Base-by-base conservation (phyloP, 2,797 vertebrate species). In the Tragelaphus oryx region DNA sequence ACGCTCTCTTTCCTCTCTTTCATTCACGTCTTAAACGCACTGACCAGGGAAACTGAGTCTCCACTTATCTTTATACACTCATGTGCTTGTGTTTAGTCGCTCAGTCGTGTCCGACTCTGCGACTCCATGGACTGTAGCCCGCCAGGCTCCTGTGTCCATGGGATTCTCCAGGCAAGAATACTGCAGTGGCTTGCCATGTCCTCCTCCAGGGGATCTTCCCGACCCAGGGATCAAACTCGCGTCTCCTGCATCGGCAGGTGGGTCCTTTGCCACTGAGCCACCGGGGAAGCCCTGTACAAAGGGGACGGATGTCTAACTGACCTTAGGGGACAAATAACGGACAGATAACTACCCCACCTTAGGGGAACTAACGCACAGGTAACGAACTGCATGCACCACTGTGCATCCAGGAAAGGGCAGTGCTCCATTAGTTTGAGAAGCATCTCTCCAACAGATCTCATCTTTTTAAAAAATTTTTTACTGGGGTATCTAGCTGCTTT, bases 161-260 rank as follows among this genome's bases (percentile, higher is more conserved):
- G 68, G 3, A 13, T 41, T 24, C 33, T 12, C 18, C n/a, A 71
- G 65, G 33, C 65, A 41, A 41, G 33, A 41, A 12, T 3, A 6
- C 18, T 12, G 5, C 18, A 24, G 65, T 8, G 33, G 33, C 20
- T 71, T 41, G 20, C 65, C 10, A 24, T 4, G 33, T 5, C 33
- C 65, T 4, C 37, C 65, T 71, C 33, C 20, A 2, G 33, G 33
- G 20, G 33, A 41, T 37, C 20, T 13, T 71, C 5, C 33, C 3
- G 0, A 71, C 18, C 33, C 18, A 4, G 65, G 65, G 33, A 71
- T 41, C 10, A 3, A 71, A 12, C 33, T 7, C 3, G 0, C 0
- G 0, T 68, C 62, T 12, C 37, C 10, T 71, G 65, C 65, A 24
- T 33, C 0, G 0, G 18, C 33, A 37, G 65, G 18, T 68, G 62